Percentiles rank a stretch among this genome's conserved stretches.
Conservation (phyloP, 2,797 vertebrate species). For the Falco concolor region DNA sequence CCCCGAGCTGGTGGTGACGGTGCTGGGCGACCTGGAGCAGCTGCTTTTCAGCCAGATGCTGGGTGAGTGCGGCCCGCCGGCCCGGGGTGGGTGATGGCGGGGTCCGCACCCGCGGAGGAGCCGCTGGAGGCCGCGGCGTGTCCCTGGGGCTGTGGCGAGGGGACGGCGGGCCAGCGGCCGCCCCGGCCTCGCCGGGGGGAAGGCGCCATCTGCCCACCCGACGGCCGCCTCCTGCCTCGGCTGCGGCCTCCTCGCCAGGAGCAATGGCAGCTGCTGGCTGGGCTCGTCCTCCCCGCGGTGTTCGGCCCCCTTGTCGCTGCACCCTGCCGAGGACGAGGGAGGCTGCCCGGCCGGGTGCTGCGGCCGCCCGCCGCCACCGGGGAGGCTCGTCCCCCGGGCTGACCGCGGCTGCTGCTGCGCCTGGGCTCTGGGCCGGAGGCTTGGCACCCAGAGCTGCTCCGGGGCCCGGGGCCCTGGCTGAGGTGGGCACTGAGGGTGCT, state of each 20-base stretch:
- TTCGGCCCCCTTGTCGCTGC: background rate
- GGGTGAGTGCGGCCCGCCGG: conserved; percentile 71
- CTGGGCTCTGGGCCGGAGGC: background rate
- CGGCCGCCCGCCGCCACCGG: background rate
- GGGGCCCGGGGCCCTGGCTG: background rate
- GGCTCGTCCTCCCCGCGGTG: background rate
- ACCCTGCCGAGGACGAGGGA: background rate
- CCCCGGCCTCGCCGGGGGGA: background rate
- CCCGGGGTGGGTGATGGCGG: background rate
- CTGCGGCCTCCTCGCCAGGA: background rate
- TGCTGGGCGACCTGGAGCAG: conserved; percentile 95
- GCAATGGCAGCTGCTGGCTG: background rate
- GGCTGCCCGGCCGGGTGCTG: background rate
- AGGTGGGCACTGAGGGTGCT: background rate
- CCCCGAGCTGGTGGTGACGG: conserved; percentile 94
- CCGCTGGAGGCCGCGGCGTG: background rate
- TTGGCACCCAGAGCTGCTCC: background rate
- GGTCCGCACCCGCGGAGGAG: background rate
- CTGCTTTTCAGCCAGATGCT: conserved; percentile 96
- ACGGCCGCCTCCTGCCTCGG: background rate
- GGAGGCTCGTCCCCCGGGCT: background rate
- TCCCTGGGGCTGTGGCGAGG: background rate
- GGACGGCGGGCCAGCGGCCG: background rate
- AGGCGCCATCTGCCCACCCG: background rate
- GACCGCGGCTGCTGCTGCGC: background rate